Base-by-base conservation (phyloP, 2,797 vertebrate genomes). In the Rhinatrema bivittatum region DNA sequence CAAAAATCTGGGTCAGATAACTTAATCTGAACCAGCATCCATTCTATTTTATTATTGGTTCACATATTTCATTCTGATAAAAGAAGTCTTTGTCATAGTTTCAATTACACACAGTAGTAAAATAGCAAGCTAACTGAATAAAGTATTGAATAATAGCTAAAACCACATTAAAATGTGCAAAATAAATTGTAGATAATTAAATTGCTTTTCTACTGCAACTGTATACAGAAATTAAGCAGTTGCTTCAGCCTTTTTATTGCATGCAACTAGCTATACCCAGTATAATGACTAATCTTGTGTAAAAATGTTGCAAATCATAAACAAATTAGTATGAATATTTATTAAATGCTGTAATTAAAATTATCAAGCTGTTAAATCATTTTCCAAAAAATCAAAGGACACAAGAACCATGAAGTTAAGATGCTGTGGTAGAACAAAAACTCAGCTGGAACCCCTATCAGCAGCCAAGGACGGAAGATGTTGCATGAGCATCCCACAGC, bases 311-410 rank as follows among this genome's bases (percentile, higher is more conserved):
- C 19, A 57, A 64, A 52, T 53, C 9, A 19, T 34, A 48, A 16
- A 55, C 20, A 46, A 60, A 52, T 64, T 47, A 53, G 11, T 29
- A 50, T 68, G 39, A 59, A 42, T 60, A 66, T 62, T 61, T 62
- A 61, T 57, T 36, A 36, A 56, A 47, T 36, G 3, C 50, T 64
- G 62, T 56, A 72, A 62, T 65, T 68, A 60, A 70, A 61, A 61
- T 38, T 52, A 56, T 42, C 46, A 66, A 62, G 15, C 36, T 49
- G 21, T 54, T 57, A 33, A 42, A 56, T 50, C 49, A 36, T 10
- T 30, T 37, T 56, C 33, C 25, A 12, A 43, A 32, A 46, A 51
- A 53, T 46, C 33, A 51, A 61, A 40, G 53, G 37, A 20, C 15
- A 50, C 25, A 56, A 38, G 38, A 54, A 38, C 42, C 31, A 42